A percentile compares a stretch with the other conserved stretches of the same genome.
These are phyloP conservation scores for Anomalospiza imberbis DNA, from an alignment of 2,797 vertebrate species.

Conservation along the genomic window DNA sequence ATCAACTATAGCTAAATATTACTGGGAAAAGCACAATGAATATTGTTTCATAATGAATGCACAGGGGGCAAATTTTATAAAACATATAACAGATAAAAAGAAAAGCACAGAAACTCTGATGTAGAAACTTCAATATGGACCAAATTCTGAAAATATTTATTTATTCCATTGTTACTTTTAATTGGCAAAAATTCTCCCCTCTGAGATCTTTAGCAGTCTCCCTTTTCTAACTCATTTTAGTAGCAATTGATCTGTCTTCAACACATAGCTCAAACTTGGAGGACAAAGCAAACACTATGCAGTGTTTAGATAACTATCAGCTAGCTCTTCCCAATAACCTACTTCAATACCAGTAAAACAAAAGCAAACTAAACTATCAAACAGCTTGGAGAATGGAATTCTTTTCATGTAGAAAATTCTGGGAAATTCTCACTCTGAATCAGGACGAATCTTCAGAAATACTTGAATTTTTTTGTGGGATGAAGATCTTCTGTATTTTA, in stretches of 20 bases:
- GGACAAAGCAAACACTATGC: neutral
- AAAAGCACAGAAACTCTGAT: fast-evolving
- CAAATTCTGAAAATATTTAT: neutral
- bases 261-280: neutral
- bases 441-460: neutral
- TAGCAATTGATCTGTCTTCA: neutral
- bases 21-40: neutral
- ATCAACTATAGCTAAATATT: neutral
- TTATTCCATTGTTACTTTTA: neutral
- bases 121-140: neutral
- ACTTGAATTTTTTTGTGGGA: neutral
- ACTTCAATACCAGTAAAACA: neutral
- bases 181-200: neutral
- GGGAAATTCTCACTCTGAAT: neutral
- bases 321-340: neutral
- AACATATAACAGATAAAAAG: neutral
- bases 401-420: neutral
- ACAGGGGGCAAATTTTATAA: neutral
- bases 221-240: neutral
- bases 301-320: neutral
- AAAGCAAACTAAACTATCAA: neutral
- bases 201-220: neutral
- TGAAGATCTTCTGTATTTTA: neutral
- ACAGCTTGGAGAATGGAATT: neutral
- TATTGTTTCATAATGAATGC: neutral